Conservation (phyloP, 1,140 invertebrate genomes). For the Leptinotarsa undecemlineata region DNA sequence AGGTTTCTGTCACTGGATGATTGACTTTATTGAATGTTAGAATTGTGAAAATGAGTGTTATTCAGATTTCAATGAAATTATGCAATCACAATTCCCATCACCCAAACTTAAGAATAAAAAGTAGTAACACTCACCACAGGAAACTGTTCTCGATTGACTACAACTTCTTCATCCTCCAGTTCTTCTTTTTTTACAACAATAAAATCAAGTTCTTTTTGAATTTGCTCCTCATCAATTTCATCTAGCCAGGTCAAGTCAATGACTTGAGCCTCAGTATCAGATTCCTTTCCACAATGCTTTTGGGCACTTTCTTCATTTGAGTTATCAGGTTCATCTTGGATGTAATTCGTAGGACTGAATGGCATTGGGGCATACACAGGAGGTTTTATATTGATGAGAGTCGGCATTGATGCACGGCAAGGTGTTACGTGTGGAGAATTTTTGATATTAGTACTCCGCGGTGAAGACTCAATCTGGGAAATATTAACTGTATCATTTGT, state of each 20-base stretch:
- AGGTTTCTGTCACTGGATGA: too few relatives aligned
- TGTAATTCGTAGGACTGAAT: neutral
- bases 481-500: too few relatives aligned
- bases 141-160: conserved; percentile 10
- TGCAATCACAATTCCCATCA: neutral
- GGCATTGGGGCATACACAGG: neutral
- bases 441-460: neutral
- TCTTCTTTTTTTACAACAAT: conserved; percentile 30
- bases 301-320: neutral
- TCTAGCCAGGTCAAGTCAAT: conserved; percentile 35
- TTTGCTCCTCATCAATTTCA: conserved; percentile 25
- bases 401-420: neutral
- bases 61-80: too few relatives aligned
- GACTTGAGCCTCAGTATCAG: conserved; percentile 13
- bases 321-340: too few relatives aligned
- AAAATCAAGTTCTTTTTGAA: conserved; percentile 28
- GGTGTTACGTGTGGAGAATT: neutral
- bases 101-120: neutral
- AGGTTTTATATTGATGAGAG: neutral
- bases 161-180: conserved; percentile 4
- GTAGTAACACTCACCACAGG: conserved; percentile 13
- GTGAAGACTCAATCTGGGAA: neutral
- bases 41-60: too few relatives aligned
- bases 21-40: too few relatives aligned
- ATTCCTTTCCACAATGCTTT: neutral